Percentiles rank a stretch among this genome's conserved stretches.
phyloP scores from a whole-genome alignment of 2,888 invertebrate species.

The Nezara viridula region DNA sequence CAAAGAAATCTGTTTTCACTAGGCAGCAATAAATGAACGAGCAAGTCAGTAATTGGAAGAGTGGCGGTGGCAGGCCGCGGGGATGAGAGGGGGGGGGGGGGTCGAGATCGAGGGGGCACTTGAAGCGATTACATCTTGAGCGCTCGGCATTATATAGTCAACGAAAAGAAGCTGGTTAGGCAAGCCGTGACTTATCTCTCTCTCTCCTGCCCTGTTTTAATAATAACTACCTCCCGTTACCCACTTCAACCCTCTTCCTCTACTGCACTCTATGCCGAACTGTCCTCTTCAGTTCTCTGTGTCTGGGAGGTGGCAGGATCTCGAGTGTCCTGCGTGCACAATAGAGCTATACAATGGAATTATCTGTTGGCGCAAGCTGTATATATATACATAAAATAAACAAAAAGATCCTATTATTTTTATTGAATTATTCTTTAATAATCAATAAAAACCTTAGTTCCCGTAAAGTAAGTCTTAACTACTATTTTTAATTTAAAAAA shows the following conservation, averaged over 20 bases:
- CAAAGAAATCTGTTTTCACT: constrained; percentile 28
- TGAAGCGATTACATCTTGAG: background rate
- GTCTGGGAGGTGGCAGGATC: background rate
- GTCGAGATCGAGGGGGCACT: background rate
- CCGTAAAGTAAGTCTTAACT: no score
- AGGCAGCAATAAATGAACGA: background rate
- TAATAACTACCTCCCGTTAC: constrained; percentile 44
- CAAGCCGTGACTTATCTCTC: constrained; percentile 50
- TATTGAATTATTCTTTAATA: no score
- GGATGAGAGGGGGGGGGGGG: no score
- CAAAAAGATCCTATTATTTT: no score
- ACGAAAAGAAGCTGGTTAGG: constrained; percentile 49
- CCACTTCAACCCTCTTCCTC: background rate
- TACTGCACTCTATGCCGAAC: background rate
- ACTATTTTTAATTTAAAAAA: no score
- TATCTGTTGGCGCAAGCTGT: background rate
- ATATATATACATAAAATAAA: no score
- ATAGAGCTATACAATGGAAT: background rate
- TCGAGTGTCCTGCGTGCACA: constrained; percentile 4
- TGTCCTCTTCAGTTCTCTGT: background rate
- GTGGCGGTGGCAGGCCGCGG: no score
- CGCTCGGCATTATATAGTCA: constrained; percentile 28
- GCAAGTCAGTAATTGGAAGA: background rate
- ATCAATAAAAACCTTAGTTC: no score
- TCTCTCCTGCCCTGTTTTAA: background rate